phyloP scores from a whole-genome alignment of 1,140 invertebrate species.

The Scaptomyza montana region DNA sequence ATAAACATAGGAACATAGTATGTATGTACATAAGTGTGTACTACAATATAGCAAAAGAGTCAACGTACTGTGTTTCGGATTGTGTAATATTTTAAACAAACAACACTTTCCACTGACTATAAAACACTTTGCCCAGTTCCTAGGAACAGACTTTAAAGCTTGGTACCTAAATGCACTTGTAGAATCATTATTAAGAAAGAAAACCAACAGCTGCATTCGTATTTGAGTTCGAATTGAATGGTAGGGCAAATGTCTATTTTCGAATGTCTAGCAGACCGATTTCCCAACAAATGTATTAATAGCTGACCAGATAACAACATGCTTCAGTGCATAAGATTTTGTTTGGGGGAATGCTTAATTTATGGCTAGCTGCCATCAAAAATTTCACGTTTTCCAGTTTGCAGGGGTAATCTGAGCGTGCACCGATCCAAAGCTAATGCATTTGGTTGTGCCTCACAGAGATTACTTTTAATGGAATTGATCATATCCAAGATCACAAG shows the following conservation, averaged over 20 bases:
- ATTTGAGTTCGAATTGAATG: no score
- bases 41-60: slow-evolving; percentile 26
- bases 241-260: neutral
- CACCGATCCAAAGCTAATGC: neutral
- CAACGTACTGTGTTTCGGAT: slow-evolving; percentile 47
- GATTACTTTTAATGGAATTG: slow-evolving; percentile 24
- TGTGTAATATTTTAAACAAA: slow-evolving; percentile 54
- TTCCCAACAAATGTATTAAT: slow-evolving; percentile 40
- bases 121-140: neutral
- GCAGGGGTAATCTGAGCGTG: slow-evolving; percentile 38
- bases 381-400: slow-evolving; percentile 28
- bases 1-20: slow-evolving; percentile 16
- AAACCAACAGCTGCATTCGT: neutral
- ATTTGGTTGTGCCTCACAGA: neutral
- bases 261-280: neutral
- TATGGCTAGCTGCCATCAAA: slow-evolving; percentile 56
- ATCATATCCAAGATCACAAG: slow-evolving; percentile 16
- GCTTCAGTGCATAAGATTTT: slow-evolving; percentile 22
- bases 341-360: slow-evolving; percentile 47
- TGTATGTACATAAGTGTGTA: no score
- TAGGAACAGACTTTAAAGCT: neutral
- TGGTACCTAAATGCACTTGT: neutral
- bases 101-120: neutral
- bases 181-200: neutral
- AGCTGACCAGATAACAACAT: slow-evolving; percentile 36